phyloP scores from a whole-genome alignment of 1,140 invertebrate genomes.

The Drosophila bifasciata region DNA sequence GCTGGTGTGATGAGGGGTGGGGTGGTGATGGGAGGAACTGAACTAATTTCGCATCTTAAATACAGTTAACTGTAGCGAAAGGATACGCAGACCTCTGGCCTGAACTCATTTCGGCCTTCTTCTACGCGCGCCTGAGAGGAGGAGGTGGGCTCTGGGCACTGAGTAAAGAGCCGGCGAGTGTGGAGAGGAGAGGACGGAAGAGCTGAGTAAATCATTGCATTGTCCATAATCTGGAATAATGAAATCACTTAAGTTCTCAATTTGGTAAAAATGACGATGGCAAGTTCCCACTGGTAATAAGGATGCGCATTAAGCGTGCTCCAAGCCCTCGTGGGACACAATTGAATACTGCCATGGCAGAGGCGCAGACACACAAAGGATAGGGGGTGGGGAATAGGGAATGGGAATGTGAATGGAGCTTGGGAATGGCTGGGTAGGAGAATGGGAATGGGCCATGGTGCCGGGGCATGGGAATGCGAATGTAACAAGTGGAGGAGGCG shows the following conservation, averaged over 20 bases:
- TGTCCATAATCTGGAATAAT: conserved; percentile 81
- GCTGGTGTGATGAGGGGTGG: neutral
- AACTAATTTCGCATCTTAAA: conserved; percentile 63
- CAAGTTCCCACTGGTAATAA: conserved; percentile 73
- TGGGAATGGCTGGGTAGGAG: neutral
- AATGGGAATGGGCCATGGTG: too few species aligned
- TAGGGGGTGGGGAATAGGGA: neutral
- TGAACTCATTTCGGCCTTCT: too few species aligned
- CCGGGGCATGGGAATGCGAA: conserved; percentile 9
- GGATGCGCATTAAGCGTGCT: conserved; percentile 76
- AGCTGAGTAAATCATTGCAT: conserved; percentile 78
- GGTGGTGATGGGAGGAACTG: conserved; percentile 4
- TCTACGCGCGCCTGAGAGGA: too few species aligned
- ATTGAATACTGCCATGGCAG: conserved; percentile 65
- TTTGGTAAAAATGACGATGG: conserved; percentile 69
- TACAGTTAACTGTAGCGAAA: conserved; percentile 42
- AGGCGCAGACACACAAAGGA: conserved; percentile 15
- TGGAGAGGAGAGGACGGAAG: neutral
- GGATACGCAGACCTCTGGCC: conserved; percentile 2
- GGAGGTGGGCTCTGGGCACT: too few species aligned
- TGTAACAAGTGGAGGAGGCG: conserved; percentile 53
- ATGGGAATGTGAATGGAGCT: too few species aligned
- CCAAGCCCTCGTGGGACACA: conserved; percentile 73
- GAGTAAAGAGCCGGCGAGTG: neutral
- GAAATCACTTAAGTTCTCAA: conserved; percentile 82